Evolutionary conservation across 2,888 invertebrate species (phyloP), one percentile per base, ranked within the genome.

Genomic region (Eledona agricola): DNA sequence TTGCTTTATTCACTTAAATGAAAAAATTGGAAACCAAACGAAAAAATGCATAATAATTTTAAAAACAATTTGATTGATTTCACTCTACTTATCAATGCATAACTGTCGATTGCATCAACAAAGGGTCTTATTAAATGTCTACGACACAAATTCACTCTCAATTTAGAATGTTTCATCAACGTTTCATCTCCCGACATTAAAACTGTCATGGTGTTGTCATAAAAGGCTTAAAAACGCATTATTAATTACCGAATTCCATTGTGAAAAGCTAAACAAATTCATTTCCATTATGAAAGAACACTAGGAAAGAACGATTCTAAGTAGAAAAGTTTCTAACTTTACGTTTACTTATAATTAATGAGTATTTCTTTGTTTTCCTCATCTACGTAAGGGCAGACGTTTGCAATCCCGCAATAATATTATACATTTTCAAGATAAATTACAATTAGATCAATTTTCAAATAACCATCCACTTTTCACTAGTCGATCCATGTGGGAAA

Each of bases 241-340:
- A 51, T 51, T 51, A 51, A 51, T 51, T 51, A 51, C 51, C n/a
- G 37, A 45, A 45, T 45, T 51, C 28, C 38, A 51, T 51, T 51
- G 43, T 51, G 45, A 29, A 35, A 45, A 37, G 37, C 45, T 45
- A 45, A 51, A 51, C 45, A 37, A 43, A 51, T 51, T 51, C 37
- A 51, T 51, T 45, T 26, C 4, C 17, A 13, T 28, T 26, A 6
- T 13, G 12, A 20, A 28, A 19, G 15, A 20, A 12, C 15, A 5
- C 20, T 26, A 11, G 2, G 20, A 37, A 37, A 35, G 37, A 35
- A 29, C 19, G 26, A 6, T 25, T 26, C 25, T 15, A 40, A 28
- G 28, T 42, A 29, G 19, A 17, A 19, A 22, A 34, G 10, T 25
- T 32, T 32, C 46, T 19, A 35, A 26, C 22, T 22, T 4, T 25